Conservation (phyloP, 2,113 vertebrate genomes). For the Erinaceus europaeus region DNA sequence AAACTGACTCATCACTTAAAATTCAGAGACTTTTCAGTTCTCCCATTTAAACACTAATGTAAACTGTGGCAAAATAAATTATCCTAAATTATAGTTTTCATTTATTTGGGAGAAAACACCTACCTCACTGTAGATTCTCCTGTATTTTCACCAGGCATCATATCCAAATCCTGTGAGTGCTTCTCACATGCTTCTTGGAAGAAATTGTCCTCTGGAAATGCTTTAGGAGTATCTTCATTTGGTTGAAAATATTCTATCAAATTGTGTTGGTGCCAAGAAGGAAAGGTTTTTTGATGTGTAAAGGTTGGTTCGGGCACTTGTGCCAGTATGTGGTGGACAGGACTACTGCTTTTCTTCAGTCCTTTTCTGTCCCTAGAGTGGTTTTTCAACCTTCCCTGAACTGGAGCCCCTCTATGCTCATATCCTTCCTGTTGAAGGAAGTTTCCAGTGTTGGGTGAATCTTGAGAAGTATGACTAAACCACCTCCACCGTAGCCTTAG, state of each 20-base stretch:
- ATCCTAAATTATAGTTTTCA: slow-evolving; percentile 33
- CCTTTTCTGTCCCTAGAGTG: slow-evolving; percentile 92
- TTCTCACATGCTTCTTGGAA: slow-evolving; percentile 83
- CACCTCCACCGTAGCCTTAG: slow-evolving; percentile 96
- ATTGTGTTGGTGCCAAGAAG: slow-evolving; percentile 89
- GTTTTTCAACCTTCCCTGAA: slow-evolving; percentile 92
- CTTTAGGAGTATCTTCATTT: slow-evolving; percentile 86
- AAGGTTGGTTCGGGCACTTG: slow-evolving; percentile 87
- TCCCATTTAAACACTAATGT: slow-evolving; percentile 52
- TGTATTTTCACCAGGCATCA: slow-evolving; percentile 83
- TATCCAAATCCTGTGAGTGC: slow-evolving; percentile 84
- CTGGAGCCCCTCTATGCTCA: slow-evolving; percentile 90
- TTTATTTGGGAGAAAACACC: slow-evolving; percentile 68
- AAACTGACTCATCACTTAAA: neutral
- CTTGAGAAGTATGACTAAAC: slow-evolving; percentile 95
- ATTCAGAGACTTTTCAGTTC: slow-evolving; percentile 33
- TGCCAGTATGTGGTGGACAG: slow-evolving; percentile 89
- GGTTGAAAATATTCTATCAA: slow-evolving; percentile 86
- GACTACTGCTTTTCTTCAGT: slow-evolving; percentile 88
- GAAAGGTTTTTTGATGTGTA: slow-evolving; percentile 85
- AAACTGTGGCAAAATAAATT: slow-evolving; percentile 32
- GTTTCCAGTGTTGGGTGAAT: slow-evolving; percentile 88
- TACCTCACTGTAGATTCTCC: slow-evolving; percentile 92
- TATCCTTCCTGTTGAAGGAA: slow-evolving; percentile 95
- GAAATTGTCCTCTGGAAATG: slow-evolving; percentile 76